A percentile compares a stretch with the other conserved stretches of the same genome.
Conservation (phyloP, 1,140 invertebrate genomes). For the Bombus impatiens region DNA sequence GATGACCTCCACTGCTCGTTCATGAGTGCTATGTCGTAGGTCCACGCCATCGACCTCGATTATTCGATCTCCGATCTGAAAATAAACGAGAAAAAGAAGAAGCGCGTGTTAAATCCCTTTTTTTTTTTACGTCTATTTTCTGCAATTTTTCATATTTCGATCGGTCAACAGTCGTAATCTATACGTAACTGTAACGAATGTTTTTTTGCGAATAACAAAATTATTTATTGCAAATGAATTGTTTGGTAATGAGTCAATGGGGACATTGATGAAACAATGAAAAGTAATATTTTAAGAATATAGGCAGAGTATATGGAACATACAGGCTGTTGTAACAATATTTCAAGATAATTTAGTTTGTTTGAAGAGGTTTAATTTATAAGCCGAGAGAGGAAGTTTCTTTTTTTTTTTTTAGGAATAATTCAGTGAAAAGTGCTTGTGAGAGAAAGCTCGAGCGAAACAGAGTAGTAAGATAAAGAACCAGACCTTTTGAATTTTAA, state of each 20-base stretch:
- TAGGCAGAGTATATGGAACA: no score
- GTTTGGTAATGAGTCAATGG: no score
- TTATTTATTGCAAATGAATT: no score
- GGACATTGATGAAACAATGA: no score
- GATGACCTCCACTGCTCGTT: slow-evolving; percentile 97
- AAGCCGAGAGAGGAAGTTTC: background rate
- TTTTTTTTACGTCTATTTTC: background rate
- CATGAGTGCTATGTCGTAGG: slow-evolving; percentile 94
- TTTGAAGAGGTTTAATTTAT: background rate
- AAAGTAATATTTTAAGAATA: background rate
- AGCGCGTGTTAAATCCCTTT: background rate
- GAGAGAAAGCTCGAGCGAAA: background rate
- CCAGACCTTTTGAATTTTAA: background rate
- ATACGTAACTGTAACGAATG: no score
- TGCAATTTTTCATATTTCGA: background rate
- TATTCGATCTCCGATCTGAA: slow-evolving; percentile 93
- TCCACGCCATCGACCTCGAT: slow-evolving; percentile 96
- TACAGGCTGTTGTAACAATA: no score
- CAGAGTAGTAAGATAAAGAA: background rate
- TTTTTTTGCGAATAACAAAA: no score
- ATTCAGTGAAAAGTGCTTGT: background rate
- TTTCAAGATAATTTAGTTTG: background rate
- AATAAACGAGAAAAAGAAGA: slow-evolving; percentile 41
- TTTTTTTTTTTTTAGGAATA: no score
- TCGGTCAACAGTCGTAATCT: no score